These are phyloP conservation scores for Lacerta agilis DNA, from an alignment of 2,797 vertebrate species.

Conservation along the genomic window DNA sequence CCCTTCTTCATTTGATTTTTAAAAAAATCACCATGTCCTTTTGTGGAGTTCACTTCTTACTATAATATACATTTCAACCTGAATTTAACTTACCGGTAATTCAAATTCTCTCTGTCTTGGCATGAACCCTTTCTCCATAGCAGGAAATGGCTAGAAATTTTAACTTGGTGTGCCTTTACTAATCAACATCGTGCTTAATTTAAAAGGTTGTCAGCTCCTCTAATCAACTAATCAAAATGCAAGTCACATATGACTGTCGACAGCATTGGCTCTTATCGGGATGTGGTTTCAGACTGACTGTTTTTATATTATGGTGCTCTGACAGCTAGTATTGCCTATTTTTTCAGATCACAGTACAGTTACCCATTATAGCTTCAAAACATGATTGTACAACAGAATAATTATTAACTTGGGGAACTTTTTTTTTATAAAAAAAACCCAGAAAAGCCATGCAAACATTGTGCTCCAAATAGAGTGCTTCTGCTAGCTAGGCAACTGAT, in stretches of 20 bases:
- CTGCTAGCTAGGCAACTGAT: slow-evolving; percentile 2
- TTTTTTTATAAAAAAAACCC: background rate
- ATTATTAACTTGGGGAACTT: background rate
- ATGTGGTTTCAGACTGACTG: background rate
- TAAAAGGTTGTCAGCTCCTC: background rate
- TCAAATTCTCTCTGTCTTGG: background rate
- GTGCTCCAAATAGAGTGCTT: background rate
- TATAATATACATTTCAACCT: background rate
- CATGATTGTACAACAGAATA: background rate
- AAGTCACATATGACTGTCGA: background rate
- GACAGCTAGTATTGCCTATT: background rate
- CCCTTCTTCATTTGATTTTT: background rate
- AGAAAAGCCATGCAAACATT: background rate
- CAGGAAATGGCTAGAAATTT: background rate
- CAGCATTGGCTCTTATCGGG: background rate
- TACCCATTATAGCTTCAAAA: background rate
- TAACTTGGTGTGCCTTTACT: background rate
- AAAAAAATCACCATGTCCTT: background rate
- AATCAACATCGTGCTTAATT: background rate
- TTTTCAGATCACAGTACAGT: background rate
- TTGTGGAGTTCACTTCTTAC: background rate
- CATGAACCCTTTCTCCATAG: background rate
- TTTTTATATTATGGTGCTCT: background rate
- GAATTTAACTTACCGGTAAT: background rate
- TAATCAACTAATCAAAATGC: background rate